Conservation (phyloP, 2,797 vertebrate species). For the Gymnodraco acuticeps region DNA sequence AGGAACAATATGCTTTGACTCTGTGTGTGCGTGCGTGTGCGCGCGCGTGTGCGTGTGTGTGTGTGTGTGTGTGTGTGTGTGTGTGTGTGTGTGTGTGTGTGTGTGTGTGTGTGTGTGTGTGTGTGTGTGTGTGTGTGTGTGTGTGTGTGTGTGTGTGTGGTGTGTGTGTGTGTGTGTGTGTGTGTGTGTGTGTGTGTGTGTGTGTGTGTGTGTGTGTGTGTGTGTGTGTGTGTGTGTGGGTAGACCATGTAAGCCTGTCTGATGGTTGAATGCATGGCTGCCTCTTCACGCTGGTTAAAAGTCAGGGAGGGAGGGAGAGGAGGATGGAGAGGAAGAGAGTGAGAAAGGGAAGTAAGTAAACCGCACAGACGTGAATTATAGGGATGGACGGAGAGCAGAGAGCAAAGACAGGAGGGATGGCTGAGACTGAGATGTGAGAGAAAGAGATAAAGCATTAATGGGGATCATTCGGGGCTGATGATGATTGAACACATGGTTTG, state of each 20-base stretch:
- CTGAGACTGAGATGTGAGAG: constrained; percentile 74
- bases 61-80: too few relatives aligned
- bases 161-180: constrained; percentile 46
- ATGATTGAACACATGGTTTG: constrained; percentile 81
- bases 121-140: too few relatives aligned
- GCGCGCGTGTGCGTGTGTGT: background rate
- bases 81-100: background rate
- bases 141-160: constrained; percentile 45
- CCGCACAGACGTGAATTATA: constrained; percentile 77
- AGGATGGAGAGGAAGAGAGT: constrained; percentile 63
- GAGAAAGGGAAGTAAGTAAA: constrained; percentile 75
- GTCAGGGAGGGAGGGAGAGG: constrained; percentile 59
- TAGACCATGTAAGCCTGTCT: constrained; percentile 79
- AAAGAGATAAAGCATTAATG: constrained; percentile 82
- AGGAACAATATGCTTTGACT: constrained; percentile 60
- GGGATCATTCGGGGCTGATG: constrained; percentile 79
- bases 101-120: constrained; percentile 47
- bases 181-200: constrained; percentile 38
- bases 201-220: constrained; percentile 1
- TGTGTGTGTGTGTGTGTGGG: constrained; percentile 52
- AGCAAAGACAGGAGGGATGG: constrained; percentile 65
- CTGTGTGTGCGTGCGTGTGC: constrained; percentile 51
- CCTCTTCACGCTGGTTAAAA: constrained; percentile 85
- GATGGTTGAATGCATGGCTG: constrained; percentile 86
- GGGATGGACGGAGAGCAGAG: constrained; percentile 71